Evolutionary conservation across 1,140 invertebrate genomes (phyloP), one percentile per base, ranked within the genome.

Genomic region (Arion vulgaris): DNA sequence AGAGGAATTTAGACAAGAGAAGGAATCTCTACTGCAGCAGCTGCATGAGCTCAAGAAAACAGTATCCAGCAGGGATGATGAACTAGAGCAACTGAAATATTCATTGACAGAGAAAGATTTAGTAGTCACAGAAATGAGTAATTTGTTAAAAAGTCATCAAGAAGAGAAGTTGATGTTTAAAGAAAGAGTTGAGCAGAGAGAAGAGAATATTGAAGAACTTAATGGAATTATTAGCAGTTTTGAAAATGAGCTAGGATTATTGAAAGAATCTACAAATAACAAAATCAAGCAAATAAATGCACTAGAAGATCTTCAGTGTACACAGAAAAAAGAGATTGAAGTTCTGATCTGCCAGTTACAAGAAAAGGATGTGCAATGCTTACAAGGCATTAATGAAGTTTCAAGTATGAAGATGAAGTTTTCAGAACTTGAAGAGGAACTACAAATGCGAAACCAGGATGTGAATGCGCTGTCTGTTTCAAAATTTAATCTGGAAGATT

Each of bases 51-150:
- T 73, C 19, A 49, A 41, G 36, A 15, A 4, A 0, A 49, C 71
- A n/a, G 71, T 73, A 5, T 26, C 23, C 38, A 73, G 1, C 38
- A 73, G 23, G n/a, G 71, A 73, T 32, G 36, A 2, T 11, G 71
- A 73, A 73, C 34, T 73, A 73, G 38, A 73, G 1, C 26, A 39
- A 23, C 36, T 73, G 38, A 73, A 73, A n/a, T 41, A 32, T 73
- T 32, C 11, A 15, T 9, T 73, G 5, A 26, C 36, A 28, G 36
- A 73, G 38, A 39, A 49, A 49, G 41, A 73, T 73, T 26, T 26
- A n/a, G 13, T 19, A 19, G 23, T 73, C 36, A 41, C n/a, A 13
- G 28, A 73, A 41, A 26, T 73, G 26, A 49, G 32, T 34, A 23
- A 66, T 32, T 5, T 7, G 17, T 11, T 34, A 2, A 66, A 66